Conservation (phyloP, 2,888 invertebrate genomes). For the Zele albiditarsus region DNA sequence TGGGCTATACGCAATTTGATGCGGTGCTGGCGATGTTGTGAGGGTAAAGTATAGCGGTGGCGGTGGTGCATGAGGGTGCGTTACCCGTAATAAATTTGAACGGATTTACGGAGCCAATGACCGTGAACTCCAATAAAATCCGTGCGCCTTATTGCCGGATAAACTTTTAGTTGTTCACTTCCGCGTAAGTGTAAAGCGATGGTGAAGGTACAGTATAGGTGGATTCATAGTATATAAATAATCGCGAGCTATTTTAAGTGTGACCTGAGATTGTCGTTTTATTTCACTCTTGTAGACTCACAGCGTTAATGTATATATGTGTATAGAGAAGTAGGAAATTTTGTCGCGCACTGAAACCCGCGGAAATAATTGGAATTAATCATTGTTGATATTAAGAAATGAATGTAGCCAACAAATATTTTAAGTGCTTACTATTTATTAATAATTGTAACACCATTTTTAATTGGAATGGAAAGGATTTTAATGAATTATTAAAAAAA, state of each 20-base stretch:
- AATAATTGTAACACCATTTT: no score
- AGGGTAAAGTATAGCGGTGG: conserved; percentile 31
- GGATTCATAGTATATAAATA: conserved; percentile 24
- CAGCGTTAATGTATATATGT: background rate
- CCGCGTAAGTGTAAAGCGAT: conserved; percentile 22
- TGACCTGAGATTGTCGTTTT: conserved; percentile 42
- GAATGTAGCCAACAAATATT: no score
- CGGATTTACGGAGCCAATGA: conserved; percentile 33
- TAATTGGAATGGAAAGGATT: no score
- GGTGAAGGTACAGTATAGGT: background rate
- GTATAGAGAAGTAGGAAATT: background rate
- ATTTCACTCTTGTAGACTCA: background rate
- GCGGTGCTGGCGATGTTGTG: conserved; percentile 30
- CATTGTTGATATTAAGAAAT: no score
- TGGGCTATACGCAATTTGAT: conserved; percentile 17
- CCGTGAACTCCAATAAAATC: conserved; percentile 31
- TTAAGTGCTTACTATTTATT: no score
- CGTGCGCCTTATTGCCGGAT: conserved; percentile 27
- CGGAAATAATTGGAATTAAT: no score
- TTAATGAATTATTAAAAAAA: no score
- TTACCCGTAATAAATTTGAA: conserved; percentile 42
- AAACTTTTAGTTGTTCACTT: conserved; percentile 27
- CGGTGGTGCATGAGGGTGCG: conserved; percentile 19
- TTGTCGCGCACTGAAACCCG: no score
- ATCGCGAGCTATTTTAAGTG: conserved; percentile 50